Conservation (phyloP, 2,888 invertebrate genomes). For the Brenthis ino region DNA sequence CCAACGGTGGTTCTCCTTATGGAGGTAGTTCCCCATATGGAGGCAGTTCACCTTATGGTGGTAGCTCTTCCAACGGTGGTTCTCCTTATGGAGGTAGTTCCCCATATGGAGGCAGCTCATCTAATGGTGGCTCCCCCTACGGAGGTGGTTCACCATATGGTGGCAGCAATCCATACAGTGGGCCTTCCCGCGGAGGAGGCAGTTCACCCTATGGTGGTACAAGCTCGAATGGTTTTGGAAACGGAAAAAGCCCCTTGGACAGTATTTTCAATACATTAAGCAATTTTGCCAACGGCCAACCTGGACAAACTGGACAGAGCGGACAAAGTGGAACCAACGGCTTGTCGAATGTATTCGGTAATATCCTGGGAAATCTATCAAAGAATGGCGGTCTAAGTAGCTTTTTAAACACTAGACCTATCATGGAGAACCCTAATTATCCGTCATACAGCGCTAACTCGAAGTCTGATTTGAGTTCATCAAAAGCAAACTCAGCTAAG, state of each 20-base stretch:
- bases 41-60: conserved; percentile 49
- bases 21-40: conserved; percentile 47
- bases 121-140: conserved; percentile 39
- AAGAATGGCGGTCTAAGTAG: conserved; percentile 63
- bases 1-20: conserved; percentile 46
- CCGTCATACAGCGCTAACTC: conserved; percentile 65
- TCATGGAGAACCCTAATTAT: conserved; percentile 74
- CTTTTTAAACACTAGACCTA: conserved; percentile 71
- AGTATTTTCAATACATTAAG: conserved; percentile 37
- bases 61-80: conserved; percentile 20
- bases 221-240: conserved; percentile 33
- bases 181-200: conserved; percentile 45
- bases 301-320: conserved; percentile 38
- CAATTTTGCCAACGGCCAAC: conserved; percentile 39
- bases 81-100: conserved; percentile 7
- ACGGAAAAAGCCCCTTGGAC: conserved; percentile 38
- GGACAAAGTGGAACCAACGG: conserved; percentile 42
- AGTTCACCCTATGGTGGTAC: conserved; percentile 30
- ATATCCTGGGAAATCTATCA: conserved; percentile 64
- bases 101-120: conserved; percentile 29
- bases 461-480: conserved; percentile 57
- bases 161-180: conserved; percentile 40
- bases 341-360: conserved; percentile 68
- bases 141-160: conserved; percentile 46
- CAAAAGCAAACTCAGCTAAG: conserved; percentile 39